Percentiles rank a stretch among this genome's conserved stretches.
Evolutionary conservation across 2,888 invertebrate species (phyloP).

Genomic region (Pinctada fucata): DNA sequence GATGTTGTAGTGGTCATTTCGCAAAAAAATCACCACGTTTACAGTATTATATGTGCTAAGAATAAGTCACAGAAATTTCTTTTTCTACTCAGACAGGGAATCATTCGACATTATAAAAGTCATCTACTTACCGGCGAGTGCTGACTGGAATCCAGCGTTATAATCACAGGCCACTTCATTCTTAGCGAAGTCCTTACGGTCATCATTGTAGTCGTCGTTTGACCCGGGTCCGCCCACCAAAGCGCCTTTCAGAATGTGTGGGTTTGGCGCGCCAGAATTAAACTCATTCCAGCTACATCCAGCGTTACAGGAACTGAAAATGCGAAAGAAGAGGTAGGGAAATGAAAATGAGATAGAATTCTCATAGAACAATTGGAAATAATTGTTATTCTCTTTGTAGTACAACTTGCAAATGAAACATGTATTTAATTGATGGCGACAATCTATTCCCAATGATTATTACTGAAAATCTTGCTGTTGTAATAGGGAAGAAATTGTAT

Average conservation of each 20-base stretch:
- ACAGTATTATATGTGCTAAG: too few relatives aligned
- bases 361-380: too few relatives aligned
- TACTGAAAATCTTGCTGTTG: too few relatives aligned
- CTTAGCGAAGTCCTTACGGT: constrained; percentile 54
- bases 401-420: too few relatives aligned
- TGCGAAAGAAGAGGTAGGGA: too few relatives aligned
- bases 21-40: too few relatives aligned
- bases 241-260: constrained; percentile 61
- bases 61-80: too few relatives aligned
- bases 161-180: constrained; percentile 67
- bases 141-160: constrained; percentile 67
- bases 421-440: too few relatives aligned
- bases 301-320: constrained; percentile 66
- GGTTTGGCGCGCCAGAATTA: constrained; percentile 46
- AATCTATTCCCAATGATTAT: too few relatives aligned
- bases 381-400: too few relatives aligned
- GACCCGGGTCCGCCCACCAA: constrained; percentile 66
- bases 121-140: constrained; percentile 59
- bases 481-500: too few relatives aligned
- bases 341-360: neutral
- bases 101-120: neutral
- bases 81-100: neutral
- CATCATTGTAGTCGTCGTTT: constrained; percentile 59
- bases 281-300: constrained; percentile 58
- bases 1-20: too few relatives aligned